Conservation (phyloP, 1,140 invertebrate species). For the Zeugodacus cucurbitae region DNA sequence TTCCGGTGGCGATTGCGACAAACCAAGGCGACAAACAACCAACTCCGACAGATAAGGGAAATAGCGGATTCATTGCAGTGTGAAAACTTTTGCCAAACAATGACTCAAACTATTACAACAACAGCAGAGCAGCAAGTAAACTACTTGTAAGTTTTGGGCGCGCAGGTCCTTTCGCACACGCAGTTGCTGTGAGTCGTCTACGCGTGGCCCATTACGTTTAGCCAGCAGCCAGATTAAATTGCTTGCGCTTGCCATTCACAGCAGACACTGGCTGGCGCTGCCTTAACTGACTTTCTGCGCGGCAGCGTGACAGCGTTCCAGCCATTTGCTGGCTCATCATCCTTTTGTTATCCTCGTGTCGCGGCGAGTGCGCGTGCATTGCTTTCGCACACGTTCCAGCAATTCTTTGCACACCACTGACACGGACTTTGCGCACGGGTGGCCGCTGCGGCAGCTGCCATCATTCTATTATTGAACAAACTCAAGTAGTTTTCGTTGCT, state of each 20-base stretch:
- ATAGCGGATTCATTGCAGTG: conserved; percentile 9
- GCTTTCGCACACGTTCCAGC: background rate
- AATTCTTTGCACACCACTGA: background rate
- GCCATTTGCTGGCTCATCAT: background rate
- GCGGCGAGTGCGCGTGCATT: background rate
- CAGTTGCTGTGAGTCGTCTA: background rate
- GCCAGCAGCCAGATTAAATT: conserved; percentile 34
- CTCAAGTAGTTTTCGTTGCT: background rate
- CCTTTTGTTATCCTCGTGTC: background rate
- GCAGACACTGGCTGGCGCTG: background rate
- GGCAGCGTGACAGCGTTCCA: background rate
- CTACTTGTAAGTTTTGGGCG: background rate
- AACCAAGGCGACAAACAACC: background rate
- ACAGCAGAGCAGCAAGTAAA: background rate
- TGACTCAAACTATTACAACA: conserved; percentile 2
- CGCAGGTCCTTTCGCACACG: background rate
- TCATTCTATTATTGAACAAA: background rate
- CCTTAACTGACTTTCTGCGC: background rate
- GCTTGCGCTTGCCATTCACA: background rate
- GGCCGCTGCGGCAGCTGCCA: background rate
- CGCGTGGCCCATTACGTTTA: conserved; percentile 11
- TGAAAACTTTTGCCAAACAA: conserved; percentile 26
- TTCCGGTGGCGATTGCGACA: background rate
- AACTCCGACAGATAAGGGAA: background rate
- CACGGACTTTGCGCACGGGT: background rate